phyloP scores from a whole-genome alignment of 2,797 vertebrate species.

The Cirrhinus mrigala region DNA sequence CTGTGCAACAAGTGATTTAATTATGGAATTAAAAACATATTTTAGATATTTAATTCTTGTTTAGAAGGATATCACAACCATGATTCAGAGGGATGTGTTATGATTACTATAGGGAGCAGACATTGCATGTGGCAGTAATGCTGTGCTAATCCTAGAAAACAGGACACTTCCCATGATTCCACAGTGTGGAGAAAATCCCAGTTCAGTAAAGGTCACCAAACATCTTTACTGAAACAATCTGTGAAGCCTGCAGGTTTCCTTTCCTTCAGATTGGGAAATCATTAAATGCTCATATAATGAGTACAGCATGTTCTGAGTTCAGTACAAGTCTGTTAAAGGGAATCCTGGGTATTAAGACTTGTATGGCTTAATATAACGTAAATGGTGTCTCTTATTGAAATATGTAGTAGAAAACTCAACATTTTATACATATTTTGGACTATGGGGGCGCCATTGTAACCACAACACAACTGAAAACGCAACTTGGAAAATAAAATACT shows the following conservation, averaged over 20 bases:
- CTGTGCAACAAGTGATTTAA: background rate
- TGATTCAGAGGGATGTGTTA: background rate
- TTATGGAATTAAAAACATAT: background rate
- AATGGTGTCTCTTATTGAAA: too few species aligned
- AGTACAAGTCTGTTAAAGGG: background rate
- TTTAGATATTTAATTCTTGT: background rate
- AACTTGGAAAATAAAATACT: too few species aligned
- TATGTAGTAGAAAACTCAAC: too few species aligned
- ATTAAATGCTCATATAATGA: background rate
- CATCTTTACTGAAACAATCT: background rate
- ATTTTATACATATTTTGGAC: too few species aligned
- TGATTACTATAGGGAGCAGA: background rate
- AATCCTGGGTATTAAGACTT: too few species aligned
- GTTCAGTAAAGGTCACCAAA: conserved; percentile 15
- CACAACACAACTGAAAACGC: too few species aligned
- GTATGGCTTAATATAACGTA: too few species aligned
- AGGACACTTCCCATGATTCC: background rate
- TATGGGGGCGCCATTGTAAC: too few species aligned
- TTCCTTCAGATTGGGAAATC: conserved; percentile 10
- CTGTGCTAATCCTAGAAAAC: background rate
- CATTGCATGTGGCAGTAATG: background rate
- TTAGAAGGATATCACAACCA: background rate
- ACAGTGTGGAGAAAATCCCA: conserved; percentile 8
- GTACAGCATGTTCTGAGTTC: background rate
- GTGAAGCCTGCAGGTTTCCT: background rate